Percentiles rank a stretch among this genome's conserved stretches.
These are phyloP conservation scores for Rhodeus uyekii DNA, from an alignment of 2,797 vertebrate genomes.

Conservation along the genomic window DNA sequence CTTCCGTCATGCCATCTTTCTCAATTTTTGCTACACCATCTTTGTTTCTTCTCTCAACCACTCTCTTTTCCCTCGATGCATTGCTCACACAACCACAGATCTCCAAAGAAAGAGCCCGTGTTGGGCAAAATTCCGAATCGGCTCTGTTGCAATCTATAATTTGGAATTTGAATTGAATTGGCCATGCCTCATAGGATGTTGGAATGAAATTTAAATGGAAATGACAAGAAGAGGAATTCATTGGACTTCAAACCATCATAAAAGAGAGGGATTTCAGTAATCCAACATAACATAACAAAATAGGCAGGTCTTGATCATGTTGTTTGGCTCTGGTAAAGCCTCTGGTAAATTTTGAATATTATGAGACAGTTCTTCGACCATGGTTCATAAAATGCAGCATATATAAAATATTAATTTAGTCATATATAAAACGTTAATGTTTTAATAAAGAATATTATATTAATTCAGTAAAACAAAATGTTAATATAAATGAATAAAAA, in stretches of 20 bases:
- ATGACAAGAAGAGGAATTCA: not conserved
- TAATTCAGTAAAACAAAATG: not conserved
- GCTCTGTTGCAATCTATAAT: not conserved
- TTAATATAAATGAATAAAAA: not conserved
- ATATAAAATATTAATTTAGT: not conserved
- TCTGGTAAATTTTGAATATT: not conserved
- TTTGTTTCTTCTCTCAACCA: conserved; percentile 51
- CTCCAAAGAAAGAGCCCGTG: not conserved
- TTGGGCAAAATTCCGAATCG: not conserved
- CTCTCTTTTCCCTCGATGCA: conserved; percentile 28
- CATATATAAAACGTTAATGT: not conserved
- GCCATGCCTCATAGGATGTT: not conserved
- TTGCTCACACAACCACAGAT: not conserved
- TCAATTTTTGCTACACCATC: conserved; percentile 50
- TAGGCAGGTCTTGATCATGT: not conserved
- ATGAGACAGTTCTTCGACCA: not conserved
- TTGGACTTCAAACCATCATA: not conserved
- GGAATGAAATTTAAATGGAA: not conserved
- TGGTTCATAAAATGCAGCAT: not conserved
- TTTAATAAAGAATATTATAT: not conserved
- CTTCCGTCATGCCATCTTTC: not conserved
- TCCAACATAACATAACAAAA: conserved; percentile 8
- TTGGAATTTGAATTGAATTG: conserved; percentile 18
- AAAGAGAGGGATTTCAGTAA: not conserved
- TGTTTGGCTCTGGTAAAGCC: not conserved